Base-by-base conservation (phyloP, 2,113 vertebrate species). In the Calyptomena viridis region DNA sequence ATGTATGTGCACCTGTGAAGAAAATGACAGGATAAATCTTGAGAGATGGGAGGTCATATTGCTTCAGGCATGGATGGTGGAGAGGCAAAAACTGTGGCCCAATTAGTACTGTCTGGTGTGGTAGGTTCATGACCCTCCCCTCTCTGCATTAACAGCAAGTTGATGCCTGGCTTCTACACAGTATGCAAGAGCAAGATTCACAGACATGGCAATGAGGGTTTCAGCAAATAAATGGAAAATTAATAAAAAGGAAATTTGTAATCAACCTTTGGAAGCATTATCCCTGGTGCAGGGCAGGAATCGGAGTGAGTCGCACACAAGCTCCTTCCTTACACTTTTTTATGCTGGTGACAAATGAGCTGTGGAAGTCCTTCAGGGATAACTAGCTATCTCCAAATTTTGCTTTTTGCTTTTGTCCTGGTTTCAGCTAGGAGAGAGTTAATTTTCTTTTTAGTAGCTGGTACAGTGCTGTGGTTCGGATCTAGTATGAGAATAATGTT, bases 251-350 rank as follows among this genome's bases (percentile, higher is more conserved):
- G 14, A 16, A n/a, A 58, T 84, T 52, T 71, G 5, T 20, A 62
- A 12, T 12, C 6, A 50, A 14, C 23, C 2, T 50, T 50, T 31
- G 44, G 15, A 33, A 60, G 24, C 14, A n/a, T 15, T n/a, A 3
- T 2, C 6, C 16, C 9, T 42, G 11, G 6, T 39, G 21, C 28
- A 83, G 3, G 6, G 7, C 37, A 89, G 42, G 19, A 46, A 64
- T 12, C 0, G 1, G 4, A 35, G 9, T 21, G 8, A 40, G 5
- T 31, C 2, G 27, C 16, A 46, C 11, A 33, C 6, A 9, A 60
- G 8, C 1, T 53, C 11, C 14, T 19, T 77, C 15, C 24, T 72
- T 33, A 27, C 0, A 4, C 2, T 4, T 82, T 66, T 20, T 8
- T 58, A 9, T 72, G 12, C 17, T 19, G 25, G 21, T 12, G 7